phyloP scores from a whole-genome alignment of 2,113 vertebrate genomes.

The Semicossyphus pulcher region DNA sequence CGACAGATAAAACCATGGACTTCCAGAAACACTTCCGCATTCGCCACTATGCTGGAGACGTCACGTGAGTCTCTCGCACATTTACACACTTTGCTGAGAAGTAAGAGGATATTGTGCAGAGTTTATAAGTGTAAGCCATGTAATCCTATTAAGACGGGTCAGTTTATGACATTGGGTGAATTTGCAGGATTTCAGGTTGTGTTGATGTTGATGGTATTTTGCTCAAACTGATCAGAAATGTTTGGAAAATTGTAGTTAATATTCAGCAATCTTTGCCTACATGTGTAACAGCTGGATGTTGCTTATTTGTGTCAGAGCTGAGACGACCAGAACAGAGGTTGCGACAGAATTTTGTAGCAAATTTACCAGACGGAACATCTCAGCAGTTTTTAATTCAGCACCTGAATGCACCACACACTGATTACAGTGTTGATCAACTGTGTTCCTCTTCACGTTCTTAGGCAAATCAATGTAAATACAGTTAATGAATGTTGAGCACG shows the following conservation, averaged over 20 bases:
- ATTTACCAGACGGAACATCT: too few species aligned
- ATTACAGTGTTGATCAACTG: too few species aligned
- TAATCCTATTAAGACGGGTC: constrained; percentile 52
- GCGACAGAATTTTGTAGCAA: too few species aligned
- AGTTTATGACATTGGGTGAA: constrained; percentile 4
- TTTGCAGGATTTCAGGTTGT: constrained; percentile 2
- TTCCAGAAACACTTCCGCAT: constrained; percentile 93
- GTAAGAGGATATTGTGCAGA: background rate
- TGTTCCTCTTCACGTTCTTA: background rate
- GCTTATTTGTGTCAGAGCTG: too few species aligned
- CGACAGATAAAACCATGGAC: constrained; percentile 92
- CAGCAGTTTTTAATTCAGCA: too few species aligned
- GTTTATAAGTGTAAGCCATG: constrained; percentile 24
- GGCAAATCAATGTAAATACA: background rate
- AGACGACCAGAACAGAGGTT: too few species aligned
- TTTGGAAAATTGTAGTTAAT: too few species aligned
- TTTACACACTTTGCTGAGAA: constrained; percentile 2
- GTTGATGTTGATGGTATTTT: too few species aligned
- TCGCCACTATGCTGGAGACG: constrained; percentile 92
- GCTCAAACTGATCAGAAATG: background rate
- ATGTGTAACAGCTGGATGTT: too few species aligned
- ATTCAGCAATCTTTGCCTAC: too few species aligned
- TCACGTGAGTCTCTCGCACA: constrained; percentile 86
- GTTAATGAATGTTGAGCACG: background rate
- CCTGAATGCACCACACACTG: too few species aligned